Conservation (phyloP, 2,888 invertebrate species). For the Pinctada fucata region DNA sequence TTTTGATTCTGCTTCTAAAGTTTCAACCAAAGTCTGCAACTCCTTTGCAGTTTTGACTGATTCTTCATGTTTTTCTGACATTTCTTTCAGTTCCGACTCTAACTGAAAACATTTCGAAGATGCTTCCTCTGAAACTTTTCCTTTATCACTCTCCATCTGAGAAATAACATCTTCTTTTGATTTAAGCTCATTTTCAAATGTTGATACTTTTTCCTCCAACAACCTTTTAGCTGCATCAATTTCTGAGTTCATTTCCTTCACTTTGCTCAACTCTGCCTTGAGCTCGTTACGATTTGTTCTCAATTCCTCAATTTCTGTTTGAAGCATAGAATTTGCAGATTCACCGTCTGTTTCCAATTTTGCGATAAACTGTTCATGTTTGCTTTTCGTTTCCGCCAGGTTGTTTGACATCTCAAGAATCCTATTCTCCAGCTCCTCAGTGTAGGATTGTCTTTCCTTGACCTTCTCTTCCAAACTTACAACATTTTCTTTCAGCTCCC, state of each 20-base stretch:
- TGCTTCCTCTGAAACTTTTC: constrained; percentile 29
- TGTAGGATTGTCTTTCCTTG: constrained; percentile 60
- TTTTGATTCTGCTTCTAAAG: background rate
- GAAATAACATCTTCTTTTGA: constrained; percentile 40
- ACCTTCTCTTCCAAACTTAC: constrained; percentile 41
- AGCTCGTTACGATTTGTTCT: constrained; percentile 33
- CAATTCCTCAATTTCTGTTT: constrained; percentile 40
- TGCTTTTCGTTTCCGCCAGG: constrained; percentile 57
- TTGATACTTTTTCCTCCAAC: constrained; percentile 33
- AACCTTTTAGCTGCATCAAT: background rate
- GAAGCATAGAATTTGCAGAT: constrained; percentile 34
- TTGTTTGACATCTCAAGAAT: constrained; percentile 62
- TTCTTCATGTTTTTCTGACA: no score
- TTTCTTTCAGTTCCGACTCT: no score
- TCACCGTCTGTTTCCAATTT: constrained; percentile 47
- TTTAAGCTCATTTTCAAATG: constrained; percentile 43
- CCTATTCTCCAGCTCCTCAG: constrained; percentile 64
- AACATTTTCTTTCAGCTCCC: constrained; percentile 5
- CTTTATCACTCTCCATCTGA: constrained; percentile 45
- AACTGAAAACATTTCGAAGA: no score
- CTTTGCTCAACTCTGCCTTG: constrained; percentile 16
- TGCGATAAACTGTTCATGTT: constrained; percentile 58
- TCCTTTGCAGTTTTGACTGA: no score
- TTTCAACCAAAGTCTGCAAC: background rate
- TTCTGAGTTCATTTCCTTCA: background rate